These are phyloP conservation scores for Drosophila affinis DNA, from an alignment of 2,888 invertebrate genomes.

Conservation along the genomic window DNA sequence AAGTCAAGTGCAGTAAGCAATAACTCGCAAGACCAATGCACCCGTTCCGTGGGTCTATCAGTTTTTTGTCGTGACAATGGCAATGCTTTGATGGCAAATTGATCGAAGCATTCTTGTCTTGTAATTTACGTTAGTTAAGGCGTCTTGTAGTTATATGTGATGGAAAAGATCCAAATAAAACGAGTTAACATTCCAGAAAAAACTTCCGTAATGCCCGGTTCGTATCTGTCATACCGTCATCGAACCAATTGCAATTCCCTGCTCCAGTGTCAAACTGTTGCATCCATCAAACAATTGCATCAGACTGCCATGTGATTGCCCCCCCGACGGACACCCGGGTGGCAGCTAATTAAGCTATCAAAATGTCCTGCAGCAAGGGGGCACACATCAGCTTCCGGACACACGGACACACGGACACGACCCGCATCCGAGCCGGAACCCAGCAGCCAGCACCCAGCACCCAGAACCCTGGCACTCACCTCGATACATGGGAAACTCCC, in stretches of 20 bases:
- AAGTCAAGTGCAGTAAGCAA: no score
- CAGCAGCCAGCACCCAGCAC: not conserved
- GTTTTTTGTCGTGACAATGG: no score
- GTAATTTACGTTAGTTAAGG: no score
- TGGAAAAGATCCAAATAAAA: no score
- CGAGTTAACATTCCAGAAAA: not conserved
- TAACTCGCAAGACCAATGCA: no score
- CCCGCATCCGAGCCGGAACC: not conserved
- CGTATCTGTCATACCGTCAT: not conserved
- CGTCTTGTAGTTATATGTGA: no score
- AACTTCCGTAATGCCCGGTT: not conserved
- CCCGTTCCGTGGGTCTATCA: no score
- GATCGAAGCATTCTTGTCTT: no score
- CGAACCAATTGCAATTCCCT: not conserved
- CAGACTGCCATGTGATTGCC: constrained; percentile 7
- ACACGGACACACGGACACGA: constrained; percentile 7
- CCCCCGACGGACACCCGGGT: constrained; percentile 23
- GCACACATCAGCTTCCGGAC: constrained; percentile 4
- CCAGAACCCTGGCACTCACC: constrained; percentile 85
- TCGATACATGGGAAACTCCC: constrained; percentile 93
- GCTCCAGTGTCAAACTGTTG: constrained; percentile 31
- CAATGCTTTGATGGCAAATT: no score
- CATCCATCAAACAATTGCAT: constrained; percentile 35
- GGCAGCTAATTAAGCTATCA: constrained; percentile 49
- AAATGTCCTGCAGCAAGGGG: constrained; percentile 28